A percentile compares a stretch with the other conserved stretches of the same genome.
Evolutionary conservation across 1,140 invertebrate species (phyloP).

Genomic region (Drosophila parvula): DNA sequence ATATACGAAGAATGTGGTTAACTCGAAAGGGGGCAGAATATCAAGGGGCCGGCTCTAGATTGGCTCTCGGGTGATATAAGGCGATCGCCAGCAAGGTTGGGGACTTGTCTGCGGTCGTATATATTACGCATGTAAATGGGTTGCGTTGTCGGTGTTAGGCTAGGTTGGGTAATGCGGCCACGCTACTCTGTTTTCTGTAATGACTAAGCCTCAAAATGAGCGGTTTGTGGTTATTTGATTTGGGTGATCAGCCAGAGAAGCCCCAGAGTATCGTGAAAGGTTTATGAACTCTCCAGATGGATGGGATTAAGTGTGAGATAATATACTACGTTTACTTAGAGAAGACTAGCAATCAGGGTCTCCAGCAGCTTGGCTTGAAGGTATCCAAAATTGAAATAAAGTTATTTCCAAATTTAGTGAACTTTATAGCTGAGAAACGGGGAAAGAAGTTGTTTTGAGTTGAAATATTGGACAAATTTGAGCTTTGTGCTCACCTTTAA

Average conservation of each 20-base stretch:
- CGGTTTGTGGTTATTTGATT: conserved; percentile 8
- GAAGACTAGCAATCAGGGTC: too few species aligned
- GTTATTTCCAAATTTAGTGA: too few species aligned
- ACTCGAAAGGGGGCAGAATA: conserved; percentile 29
- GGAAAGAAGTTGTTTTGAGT: too few species aligned
- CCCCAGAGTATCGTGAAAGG: conserved; percentile 6
- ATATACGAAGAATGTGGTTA: conserved; percentile 39
- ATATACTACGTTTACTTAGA: background rate
- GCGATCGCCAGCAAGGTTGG: conserved; percentile 30
- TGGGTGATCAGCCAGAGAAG: conserved; percentile 19
- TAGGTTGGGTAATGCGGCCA: conserved; percentile 40
- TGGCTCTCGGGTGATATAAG: conserved; percentile 19
- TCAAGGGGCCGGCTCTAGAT: conserved; percentile 30
- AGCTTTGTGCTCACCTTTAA: too few species aligned
- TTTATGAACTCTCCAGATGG: conserved; percentile 19
- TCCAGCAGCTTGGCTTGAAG: too few species aligned
- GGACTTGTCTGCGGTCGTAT: conserved; percentile 17
- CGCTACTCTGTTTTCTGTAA: conserved; percentile 18
- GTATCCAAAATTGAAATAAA: too few species aligned
- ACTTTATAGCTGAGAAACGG: too few species aligned
- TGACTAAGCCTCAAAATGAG: conserved; percentile 28
- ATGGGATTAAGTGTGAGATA: background rate
- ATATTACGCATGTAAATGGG: conserved; percentile 46
- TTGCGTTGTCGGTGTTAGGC: conserved; percentile 45
- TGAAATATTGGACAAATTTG: too few species aligned